Base-by-base conservation (phyloP, 1,140 invertebrate genomes). In the Pseudoatta argentina region DNA sequence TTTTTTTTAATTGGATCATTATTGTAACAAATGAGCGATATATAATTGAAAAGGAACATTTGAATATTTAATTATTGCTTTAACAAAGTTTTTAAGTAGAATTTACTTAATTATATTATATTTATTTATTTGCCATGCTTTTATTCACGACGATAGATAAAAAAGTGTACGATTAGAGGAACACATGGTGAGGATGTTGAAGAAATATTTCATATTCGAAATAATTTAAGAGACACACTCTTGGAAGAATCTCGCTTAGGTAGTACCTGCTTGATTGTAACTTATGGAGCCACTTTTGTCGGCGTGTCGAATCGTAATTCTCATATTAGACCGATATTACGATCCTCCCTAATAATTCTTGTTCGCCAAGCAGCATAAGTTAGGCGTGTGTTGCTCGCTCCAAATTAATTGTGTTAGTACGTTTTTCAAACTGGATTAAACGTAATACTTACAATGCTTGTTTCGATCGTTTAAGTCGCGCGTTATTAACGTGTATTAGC, bases 211-310 rank as follows among this genome's bases (percentile, higher is more conserved):
- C 63, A 57, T 51, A 27, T 71, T 91, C 53, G 61, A 77, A 87
- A 77, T 91, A 89, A 91, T 91, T 91, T 89, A 91, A 91, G 67
- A 48, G 39, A 76, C 61, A 75, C 67, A 30, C 86, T 18, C 86
- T 88, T 86, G 66, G 14, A 44, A 71, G 77, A 75, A 55, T 12
- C 63, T 59, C 21, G 66, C 78, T 44, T 59, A 44, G 39, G 39
- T 44, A 69, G 75, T 73, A 79, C 72, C 59, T 69, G 88, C 66
- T 75, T 91, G 91, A 91, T 91, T 91, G 91, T 91, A 90, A 91
- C 91, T 90, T 91, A 91, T 91, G 90, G 78, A 55, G 39, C 88
- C 69, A 81, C 88, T 90, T 91, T 79, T 79, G 66, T 88, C 64
- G 86, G 57, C 73, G 27, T 34, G 27, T 27, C 59, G 59, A 39